Base-by-base conservation (phyloP, 2,113 vertebrate species). In the Dicaeum eximium region DNA sequence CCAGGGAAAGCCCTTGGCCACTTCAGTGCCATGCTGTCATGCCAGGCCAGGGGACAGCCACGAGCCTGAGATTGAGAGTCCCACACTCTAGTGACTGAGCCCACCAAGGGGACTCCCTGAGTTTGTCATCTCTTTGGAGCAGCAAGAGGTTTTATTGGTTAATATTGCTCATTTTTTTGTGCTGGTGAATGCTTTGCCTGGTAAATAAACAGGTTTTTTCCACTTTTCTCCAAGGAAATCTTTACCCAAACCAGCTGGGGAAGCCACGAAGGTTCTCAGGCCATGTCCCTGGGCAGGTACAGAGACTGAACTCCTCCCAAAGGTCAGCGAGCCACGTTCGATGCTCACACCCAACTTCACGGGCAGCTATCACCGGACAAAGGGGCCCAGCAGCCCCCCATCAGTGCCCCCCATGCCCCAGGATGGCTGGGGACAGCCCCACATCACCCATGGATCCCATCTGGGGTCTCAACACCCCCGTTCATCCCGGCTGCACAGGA, bases 241-340 rank as follows among this genome's bases (percentile, higher is more conserved):
- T 61, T 38, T 61, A 38, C 35, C 58, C 18, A 6, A 38, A 28
- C 35, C 35, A 38, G 58, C 6, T 60, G 58, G 58, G 35, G 58
- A 60, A 60, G 58, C 16, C 35, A 28, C 4, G 8, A 28, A 38
- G 11, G 17, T 38, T 61, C 35, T 61, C 58, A 19, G 10, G 51
- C 9, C 8, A 0, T 2, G 13, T 11, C 25, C 9, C n/a, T 16
- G 6, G 37, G 72, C 22, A 65, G 47, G 22, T 4, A 11, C n/a
- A 23, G 58, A 33, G 42, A 45, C 38, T 28, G 15, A 13, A 2
- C 6, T 2, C 27, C 40, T 75, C 40, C 14, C 30, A 37, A 31
- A 71, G 12, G 14, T 22, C 25, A 53, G 28, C 0, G 0, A 77
- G 40, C 13, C n/a, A 25, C 0, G 0, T 33, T 28, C 5, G 64